Evolutionary conservation across 2,113 vertebrate species (phyloP).

Genomic region (Corythoichthys intestinalis): DNA sequence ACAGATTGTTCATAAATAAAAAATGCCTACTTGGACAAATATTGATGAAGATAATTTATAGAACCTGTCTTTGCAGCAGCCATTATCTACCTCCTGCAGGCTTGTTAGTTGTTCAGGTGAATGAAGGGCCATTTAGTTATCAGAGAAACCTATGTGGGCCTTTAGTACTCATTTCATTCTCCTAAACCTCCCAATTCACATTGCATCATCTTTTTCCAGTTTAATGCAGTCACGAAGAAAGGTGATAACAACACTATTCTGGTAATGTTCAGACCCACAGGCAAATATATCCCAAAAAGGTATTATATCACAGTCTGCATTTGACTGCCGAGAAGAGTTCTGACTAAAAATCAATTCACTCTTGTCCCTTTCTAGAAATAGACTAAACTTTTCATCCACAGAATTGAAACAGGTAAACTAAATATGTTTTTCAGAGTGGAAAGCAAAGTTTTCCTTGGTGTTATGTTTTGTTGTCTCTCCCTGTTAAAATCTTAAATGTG

Average conservation of each 20-base stretch:
- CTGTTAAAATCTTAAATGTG: neutral
- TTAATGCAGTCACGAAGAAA: neutral
- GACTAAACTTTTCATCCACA: too few relatives aligned
- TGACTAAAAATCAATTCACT: constrained; percentile 7
- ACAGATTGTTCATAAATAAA: neutral
- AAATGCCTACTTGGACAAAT: neutral
- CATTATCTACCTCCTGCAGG: too few relatives aligned
- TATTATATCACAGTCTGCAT: neutral
- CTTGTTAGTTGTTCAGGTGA: too few relatives aligned
- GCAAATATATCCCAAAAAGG: neutral
- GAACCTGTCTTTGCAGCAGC: too few relatives aligned
- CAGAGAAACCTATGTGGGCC: too few relatives aligned
- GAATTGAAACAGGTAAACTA: neutral
- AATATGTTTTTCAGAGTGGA: neutral
- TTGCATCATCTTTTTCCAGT: neutral
- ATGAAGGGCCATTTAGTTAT: neutral
- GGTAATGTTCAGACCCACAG: neutral
- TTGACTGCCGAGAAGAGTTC: neutral
- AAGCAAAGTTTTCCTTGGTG: neutral
- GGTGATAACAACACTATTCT: constrained; percentile 2
- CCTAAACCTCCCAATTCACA: constrained; percentile 34
- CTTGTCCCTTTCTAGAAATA: neutral
- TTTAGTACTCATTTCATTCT: neutral
- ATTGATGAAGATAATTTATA: neutral
- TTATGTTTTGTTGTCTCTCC: neutral